phyloP scores from a whole-genome alignment of 2,113 vertebrate species.

The Equus quagga region DNA sequence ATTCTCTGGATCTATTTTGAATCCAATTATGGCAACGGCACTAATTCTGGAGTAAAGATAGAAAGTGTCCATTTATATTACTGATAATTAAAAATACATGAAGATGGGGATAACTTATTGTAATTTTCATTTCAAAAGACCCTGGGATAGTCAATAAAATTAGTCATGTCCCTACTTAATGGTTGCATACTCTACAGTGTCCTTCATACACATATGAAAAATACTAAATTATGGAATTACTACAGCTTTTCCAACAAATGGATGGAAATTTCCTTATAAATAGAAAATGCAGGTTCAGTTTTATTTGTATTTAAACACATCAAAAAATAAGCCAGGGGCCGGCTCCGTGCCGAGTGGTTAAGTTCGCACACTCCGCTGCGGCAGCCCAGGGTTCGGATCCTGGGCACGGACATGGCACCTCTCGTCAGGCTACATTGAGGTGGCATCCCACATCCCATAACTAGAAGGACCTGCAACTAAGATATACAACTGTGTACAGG shows the following conservation, averaged over 20 bases:
- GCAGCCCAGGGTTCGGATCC: no score
- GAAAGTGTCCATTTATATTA: not conserved
- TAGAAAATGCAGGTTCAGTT: not conserved
- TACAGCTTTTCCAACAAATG: not conserved
- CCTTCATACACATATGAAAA: not conserved
- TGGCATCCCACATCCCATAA: no score
- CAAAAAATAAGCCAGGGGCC: not conserved
- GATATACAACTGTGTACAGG: no score
- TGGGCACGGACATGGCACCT: no score
- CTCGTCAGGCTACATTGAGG: no score
- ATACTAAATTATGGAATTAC: not conserved
- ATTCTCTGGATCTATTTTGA: not conserved
- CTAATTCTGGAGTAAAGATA: not conserved
- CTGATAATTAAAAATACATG: not conserved
- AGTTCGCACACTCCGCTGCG: no score
- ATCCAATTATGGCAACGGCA: not conserved
- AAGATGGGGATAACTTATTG: not conserved
- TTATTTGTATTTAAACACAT: constrained; percentile 13
- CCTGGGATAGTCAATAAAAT: not conserved
- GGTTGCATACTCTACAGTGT: not conserved
- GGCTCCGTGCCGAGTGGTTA: no score
- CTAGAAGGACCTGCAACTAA: no score
- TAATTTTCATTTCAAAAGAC: not conserved
- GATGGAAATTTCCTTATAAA: not conserved
- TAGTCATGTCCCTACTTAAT: not conserved